Evolutionary conservation across 2,797 vertebrate species (phyloP), one percentile per base, ranked within the genome.

Genomic region (Acropternis orthonyx): DNA sequence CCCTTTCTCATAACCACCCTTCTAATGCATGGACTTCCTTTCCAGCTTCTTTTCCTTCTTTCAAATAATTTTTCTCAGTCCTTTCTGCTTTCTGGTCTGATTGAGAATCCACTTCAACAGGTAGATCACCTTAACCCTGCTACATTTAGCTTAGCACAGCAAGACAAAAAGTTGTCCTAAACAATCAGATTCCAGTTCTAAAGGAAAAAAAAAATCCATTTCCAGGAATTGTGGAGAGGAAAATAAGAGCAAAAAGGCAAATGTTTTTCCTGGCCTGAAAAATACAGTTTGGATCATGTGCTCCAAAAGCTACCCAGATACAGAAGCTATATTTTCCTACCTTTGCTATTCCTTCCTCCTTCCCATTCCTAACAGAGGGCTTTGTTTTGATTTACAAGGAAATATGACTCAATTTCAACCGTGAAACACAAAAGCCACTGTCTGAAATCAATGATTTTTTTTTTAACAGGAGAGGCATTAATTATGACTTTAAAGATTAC

Each of bases 321-420:
- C 16, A 93, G 76, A 88, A 66, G 58, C 26, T 86, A 3, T 69
- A 56, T 89, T 93, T 93, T 95, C 71, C 83, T 85, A 48, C 32
- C 32, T 87, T 73, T 82, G 55, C 69, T 79, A 17, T 41, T 74
- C 51, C 63, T 95, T 95, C 69, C 41, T 88, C 44, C 27, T 95
- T 88, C 62, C 55, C 8, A 41, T 82, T 94, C 63, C 80, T 93
- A 88, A 56, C 58, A 84, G 26, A 84, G 59, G 30, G 62, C 23
- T 94, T 92, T 93, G 76, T 89, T 87, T 79, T 93, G 39, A 80
- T 89, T 91, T 63, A 52, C 10, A 76, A 88, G 51, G 71, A 93
- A 94, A 36, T 73, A 46, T 16, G 62, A 73, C 79, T 92, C 36
- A 73, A 24, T 69, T 88, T 86, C 84, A 81, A 66, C 23, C 9